phyloP scores from a whole-genome alignment of 2,888 invertebrate species.

The Chalcis sispes region DNA sequence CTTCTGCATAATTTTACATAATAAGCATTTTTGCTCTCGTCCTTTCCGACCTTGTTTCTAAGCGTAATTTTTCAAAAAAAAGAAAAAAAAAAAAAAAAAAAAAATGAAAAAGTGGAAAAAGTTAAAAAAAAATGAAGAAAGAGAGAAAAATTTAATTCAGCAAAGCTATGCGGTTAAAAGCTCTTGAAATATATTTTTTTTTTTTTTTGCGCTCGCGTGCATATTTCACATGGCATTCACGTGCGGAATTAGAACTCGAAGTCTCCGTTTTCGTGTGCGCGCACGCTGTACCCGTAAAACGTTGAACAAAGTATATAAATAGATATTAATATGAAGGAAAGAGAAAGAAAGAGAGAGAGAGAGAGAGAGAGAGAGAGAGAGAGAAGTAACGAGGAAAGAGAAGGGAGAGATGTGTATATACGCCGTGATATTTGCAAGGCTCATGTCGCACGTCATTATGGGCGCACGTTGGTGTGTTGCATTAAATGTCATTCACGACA shows the following conservation, averaged over 20 bases:
- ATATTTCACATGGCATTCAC: slow-evolving; percentile 46
- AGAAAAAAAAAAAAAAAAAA: no score
- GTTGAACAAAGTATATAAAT: slow-evolving; percentile 58
- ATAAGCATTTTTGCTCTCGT: no score
- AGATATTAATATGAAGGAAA: slow-evolving; percentile 55
- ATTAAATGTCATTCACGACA: slow-evolving; percentile 57
- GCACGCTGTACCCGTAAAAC: slow-evolving; percentile 45
- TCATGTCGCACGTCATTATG: slow-evolving; percentile 56
- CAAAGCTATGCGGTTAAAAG: slow-evolving; percentile 13
- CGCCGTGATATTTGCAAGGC: slow-evolving; percentile 57
- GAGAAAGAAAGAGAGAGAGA: neutral
- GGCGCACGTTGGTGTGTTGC: slow-evolving; percentile 42
- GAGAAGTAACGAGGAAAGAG: no score
- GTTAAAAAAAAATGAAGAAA: no score
- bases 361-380: no score
- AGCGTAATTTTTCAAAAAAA: no score
- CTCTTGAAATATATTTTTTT: no score
- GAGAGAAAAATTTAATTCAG: slow-evolving; percentile 18
- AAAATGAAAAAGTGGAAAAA: no score
- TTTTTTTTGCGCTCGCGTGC: no score
- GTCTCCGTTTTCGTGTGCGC: slow-evolving; percentile 29
- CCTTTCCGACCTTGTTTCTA: no score
- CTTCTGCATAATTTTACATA: no score
- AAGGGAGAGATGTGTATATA: neutral
- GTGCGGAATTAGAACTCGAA: slow-evolving; percentile 46